These are phyloP conservation scores for Zaprionus gabonicus DNA, from an alignment of 1,140 invertebrate species.

Conservation along the genomic window DNA sequence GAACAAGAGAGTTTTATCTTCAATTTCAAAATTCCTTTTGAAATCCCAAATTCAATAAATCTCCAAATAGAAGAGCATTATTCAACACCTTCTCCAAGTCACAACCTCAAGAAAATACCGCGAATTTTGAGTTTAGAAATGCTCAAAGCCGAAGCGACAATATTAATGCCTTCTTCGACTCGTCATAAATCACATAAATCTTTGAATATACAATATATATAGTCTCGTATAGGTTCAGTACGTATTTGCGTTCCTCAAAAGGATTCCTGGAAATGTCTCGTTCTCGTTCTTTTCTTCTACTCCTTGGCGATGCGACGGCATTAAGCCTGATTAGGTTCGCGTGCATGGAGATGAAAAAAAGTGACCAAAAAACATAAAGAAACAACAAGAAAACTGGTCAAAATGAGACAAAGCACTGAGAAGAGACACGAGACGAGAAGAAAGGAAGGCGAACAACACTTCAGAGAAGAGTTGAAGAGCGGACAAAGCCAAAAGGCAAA, in stretches of 20 bases:
- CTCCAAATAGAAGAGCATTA: conserved; percentile 2
- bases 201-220: conserved; percentile 8
- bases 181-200: conserved; percentile 46
- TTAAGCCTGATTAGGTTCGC: conserved; percentile 75
- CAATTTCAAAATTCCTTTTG: not conserved
- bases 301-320: conserved; percentile 44
- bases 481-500: conserved; percentile 28
- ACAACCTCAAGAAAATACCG: not conserved
- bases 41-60: conserved; percentile 2
- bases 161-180: conserved; percentile 1
- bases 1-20: not conserved
- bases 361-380: conserved; percentile 45
- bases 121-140: conserved; percentile 12
- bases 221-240: conserved; percentile 14
- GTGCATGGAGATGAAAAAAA: not conserved
- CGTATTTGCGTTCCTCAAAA: conserved; percentile 42
- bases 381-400: conserved; percentile 32
- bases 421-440: not conserved
- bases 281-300: not conserved
- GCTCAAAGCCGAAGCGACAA: not conserved
- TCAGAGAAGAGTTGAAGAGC: conserved; percentile 41
- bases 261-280: conserved; percentile 34
- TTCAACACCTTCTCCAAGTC: not conserved
- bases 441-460: conserved; percentile 33
- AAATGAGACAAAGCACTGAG: conserved; percentile 8